Percentiles rank a stretch among this genome's conserved stretches.
Conservation (phyloP, 92 coral and sea anemone genomes). For the Nematostella vectensis region DNA sequence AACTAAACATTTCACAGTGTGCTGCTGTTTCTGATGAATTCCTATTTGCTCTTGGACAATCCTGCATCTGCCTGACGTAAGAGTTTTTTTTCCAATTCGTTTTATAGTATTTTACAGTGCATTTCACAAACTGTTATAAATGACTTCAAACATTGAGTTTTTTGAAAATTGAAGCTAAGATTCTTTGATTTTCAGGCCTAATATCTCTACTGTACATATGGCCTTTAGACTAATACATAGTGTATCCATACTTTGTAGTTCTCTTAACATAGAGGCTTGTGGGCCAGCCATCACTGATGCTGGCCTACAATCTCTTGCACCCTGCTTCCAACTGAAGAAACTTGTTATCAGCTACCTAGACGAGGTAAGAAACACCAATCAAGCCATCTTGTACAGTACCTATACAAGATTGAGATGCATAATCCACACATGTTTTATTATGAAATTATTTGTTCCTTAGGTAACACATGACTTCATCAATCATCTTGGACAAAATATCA, state of each 20-base stretch:
- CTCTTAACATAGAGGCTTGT: slow-evolving; percentile 71
- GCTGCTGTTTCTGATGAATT: slow-evolving; percentile 58
- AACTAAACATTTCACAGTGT: slow-evolving; percentile 58
- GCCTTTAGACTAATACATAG: too few relatives aligned
- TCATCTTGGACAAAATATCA: slow-evolving; percentile 50
- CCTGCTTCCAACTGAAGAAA: slow-evolving; percentile 65
- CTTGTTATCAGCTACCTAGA: slow-evolving; percentile 62
- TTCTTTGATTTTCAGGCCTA: too few relatives aligned
- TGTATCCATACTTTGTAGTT: slow-evolving; percentile 43
- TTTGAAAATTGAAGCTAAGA: too few relatives aligned
- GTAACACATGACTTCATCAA: slow-evolving; percentile 43
- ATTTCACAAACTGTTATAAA: too few relatives aligned
- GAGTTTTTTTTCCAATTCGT: too few relatives aligned
- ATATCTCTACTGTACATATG: too few relatives aligned
- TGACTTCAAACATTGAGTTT: too few relatives aligned
- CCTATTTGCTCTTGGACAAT: slow-evolving; percentile 50
- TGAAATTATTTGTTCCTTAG: slow-evolving; percentile 11
- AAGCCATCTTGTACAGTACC: too few relatives aligned
- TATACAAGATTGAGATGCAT: neutral
- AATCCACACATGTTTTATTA: neutral
- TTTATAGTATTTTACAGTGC: too few relatives aligned
- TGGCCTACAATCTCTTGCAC: slow-evolving; percentile 61
- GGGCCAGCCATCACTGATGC: slow-evolving; percentile 64
- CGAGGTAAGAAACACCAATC: slow-evolving; percentile 50
- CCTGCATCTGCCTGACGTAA: slow-evolving; percentile 65